Percentiles rank a stretch among this genome's conserved stretches.
Conservation (phyloP, 2,888 invertebrate genomes). For the Phengaris alcon region DNA sequence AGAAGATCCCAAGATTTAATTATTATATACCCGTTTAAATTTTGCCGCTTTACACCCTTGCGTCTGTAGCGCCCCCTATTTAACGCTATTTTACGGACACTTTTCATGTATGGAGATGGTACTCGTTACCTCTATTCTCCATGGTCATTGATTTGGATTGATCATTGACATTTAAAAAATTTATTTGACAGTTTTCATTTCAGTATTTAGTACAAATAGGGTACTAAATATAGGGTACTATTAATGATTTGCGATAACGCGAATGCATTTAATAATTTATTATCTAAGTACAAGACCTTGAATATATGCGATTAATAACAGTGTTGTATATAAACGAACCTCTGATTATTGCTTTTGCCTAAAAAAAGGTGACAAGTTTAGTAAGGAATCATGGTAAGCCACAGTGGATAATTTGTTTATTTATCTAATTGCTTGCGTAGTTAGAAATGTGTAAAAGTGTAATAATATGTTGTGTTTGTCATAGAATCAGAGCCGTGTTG, state of each 20-base stretch:
- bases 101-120: too few species aligned
- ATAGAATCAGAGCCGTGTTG: slow-evolving; percentile 61
- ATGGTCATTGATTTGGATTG: too few species aligned
- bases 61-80: too few species aligned
- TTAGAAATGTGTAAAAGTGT: slow-evolving; percentile 54
- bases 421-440: slow-evolving; percentile 59
- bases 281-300: slow-evolving; percentile 39
- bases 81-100: too few species aligned
- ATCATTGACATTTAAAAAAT: too few species aligned
- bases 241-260: background rate
- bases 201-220: background rate
- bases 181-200: background rate
- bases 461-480: slow-evolving; percentile 46
- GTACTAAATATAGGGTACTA: too few species aligned
- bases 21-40: too few species aligned
- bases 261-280: slow-evolving; percentile 32
- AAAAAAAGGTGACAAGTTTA: slow-evolving; percentile 30
- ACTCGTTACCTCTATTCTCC: too few species aligned
- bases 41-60: too few species aligned
- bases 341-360: slow-evolving; percentile 1
- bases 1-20: too few species aligned
- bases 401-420: slow-evolving; percentile 60
- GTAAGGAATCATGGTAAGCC: slow-evolving; percentile 45
- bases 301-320: slow-evolving; percentile 49
- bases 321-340: slow-evolving; percentile 40